A percentile compares a stretch with the other conserved stretches of the same genome.
Evolutionary conservation across 1,140 invertebrate genomes (phyloP).

Genomic region (Apis dorsata): DNA sequence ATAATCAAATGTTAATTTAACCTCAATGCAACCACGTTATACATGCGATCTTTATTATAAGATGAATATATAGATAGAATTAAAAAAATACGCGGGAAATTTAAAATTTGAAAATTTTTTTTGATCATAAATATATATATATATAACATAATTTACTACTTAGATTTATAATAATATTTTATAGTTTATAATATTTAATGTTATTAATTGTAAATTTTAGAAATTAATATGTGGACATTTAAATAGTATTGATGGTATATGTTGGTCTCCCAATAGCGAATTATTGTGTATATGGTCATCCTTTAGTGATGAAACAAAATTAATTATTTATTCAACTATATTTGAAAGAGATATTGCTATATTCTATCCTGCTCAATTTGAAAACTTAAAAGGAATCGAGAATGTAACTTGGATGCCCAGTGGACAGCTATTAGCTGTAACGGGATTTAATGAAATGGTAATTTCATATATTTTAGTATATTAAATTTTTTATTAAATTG

Average conservation of each 20-base stretch:
- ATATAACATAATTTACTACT: no score
- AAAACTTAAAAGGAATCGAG: slow-evolving; percentile 73
- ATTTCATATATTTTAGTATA: slow-evolving; percentile 1
- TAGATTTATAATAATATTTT: background rate
- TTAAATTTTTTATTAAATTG: no score
- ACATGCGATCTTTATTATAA: background rate
- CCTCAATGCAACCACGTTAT: background rate
- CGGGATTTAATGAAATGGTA: slow-evolving; percentile 77
- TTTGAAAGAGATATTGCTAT: slow-evolving; percentile 71
- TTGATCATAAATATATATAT: no score
- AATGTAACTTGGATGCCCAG: slow-evolving; percentile 74
- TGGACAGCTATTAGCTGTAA: slow-evolving; percentile 75
- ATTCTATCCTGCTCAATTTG: slow-evolving; percentile 60
- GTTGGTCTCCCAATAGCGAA: slow-evolving; percentile 77
- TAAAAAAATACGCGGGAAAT: no score
- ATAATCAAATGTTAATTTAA: slow-evolving; percentile 26
- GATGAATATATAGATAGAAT: no score
- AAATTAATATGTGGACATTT: slow-evolving; percentile 77
- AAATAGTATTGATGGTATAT: slow-evolving; percentile 71
- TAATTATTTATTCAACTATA: slow-evolving; percentile 74
- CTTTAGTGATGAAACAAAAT: slow-evolving; percentile 69
- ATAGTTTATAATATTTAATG: background rate
- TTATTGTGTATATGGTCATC: slow-evolving; percentile 76
- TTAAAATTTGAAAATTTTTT: background rate
- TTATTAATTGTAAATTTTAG: slow-evolving; percentile 57